Percentiles rank a stretch among this genome's conserved stretches.
Evolutionary conservation across 2,888 invertebrate genomes (phyloP).

Genomic region (Ellobium chinense): DNA sequence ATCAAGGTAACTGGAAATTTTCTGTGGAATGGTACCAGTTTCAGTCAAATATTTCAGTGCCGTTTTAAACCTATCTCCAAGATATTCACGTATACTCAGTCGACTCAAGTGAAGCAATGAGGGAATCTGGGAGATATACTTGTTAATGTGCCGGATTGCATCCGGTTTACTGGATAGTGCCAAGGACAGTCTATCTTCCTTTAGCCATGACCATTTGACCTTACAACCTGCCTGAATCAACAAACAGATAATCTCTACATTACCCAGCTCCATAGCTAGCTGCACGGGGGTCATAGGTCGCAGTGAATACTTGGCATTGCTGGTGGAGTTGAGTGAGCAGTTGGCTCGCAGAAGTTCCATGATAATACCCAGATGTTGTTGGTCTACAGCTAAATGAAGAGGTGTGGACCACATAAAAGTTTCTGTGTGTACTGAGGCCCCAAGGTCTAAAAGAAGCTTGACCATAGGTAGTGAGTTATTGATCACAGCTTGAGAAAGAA

Average conservation of each 20-base stretch:
- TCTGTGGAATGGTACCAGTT: constrained; percentile 53
- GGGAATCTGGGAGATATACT: constrained; percentile 51
- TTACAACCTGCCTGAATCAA: constrained; percentile 63
- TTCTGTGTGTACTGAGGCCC: constrained; percentile 56
- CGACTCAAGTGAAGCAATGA: constrained; percentile 58
- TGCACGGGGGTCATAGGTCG: constrained; percentile 67
- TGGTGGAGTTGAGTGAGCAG: constrained; percentile 60
- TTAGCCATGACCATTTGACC: constrained; percentile 53
- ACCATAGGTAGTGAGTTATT: constrained; percentile 59
- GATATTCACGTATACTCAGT: constrained; percentile 53
- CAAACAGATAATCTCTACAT: constrained; percentile 60
- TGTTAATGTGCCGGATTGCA: constrained; percentile 55
- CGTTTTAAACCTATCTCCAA: constrained; percentile 48
- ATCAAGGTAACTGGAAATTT: constrained; percentile 55
- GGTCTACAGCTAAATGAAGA: constrained; percentile 61
- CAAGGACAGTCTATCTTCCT: constrained; percentile 47
- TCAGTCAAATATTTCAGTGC: constrained; percentile 48
- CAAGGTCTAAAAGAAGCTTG: constrained; percentile 56
- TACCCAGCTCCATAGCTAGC: constrained; percentile 59
- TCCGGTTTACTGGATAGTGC: constrained; percentile 53
- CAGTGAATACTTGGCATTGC: constrained; percentile 55
- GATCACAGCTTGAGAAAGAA: constrained; percentile 59
- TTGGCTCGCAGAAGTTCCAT: constrained; percentile 67
- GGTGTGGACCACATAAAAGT: constrained; percentile 59
- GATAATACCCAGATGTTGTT: constrained; percentile 58